Percentiles rank a stretch among this genome's conserved stretches.
Conservation (phyloP, 35 echinoderm and acorn worm genomes). For the Hemicentrotus pulcherrimus region DNA sequence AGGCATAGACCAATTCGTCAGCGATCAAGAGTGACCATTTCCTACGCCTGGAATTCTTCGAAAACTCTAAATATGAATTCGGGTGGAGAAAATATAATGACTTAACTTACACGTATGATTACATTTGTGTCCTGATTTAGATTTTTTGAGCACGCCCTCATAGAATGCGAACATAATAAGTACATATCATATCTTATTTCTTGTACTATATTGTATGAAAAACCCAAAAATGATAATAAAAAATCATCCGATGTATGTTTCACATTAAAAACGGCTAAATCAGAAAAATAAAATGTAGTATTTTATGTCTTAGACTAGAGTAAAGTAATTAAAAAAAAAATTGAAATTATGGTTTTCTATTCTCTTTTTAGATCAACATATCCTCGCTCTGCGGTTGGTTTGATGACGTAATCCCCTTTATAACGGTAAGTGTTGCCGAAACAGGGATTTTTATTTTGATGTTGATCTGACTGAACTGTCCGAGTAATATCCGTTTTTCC, state of each 20-base stretch:
- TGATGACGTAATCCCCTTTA: neutral
- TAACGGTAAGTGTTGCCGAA: neutral
- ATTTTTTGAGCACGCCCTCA: too few species aligned
- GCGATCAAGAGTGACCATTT: neutral
- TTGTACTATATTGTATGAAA: too few species aligned
- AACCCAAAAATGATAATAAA: too few species aligned
- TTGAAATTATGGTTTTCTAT: neutral
- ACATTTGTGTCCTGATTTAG: neutral
- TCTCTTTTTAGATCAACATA: neutral
- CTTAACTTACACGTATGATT: neutral
- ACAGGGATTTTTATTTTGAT: too few species aligned
- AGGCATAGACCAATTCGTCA: neutral
- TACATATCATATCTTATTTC: too few species aligned
- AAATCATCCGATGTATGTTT: too few species aligned
- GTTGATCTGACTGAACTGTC: too few species aligned
- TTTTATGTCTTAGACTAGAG: too few species aligned
- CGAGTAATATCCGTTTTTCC: too few species aligned
- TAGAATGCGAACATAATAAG: too few species aligned
- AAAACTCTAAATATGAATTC: neutral
- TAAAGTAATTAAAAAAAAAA: neutral
- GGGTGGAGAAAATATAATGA: neutral
- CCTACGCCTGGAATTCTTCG: neutral
- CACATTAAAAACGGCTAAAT: too few species aligned
- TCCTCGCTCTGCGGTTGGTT: neutral
- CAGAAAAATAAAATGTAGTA: too few species aligned